phyloP scores from a whole-genome alignment of 2,113 vertebrate genomes.

The Coryphaenoides rupestris region DNA sequence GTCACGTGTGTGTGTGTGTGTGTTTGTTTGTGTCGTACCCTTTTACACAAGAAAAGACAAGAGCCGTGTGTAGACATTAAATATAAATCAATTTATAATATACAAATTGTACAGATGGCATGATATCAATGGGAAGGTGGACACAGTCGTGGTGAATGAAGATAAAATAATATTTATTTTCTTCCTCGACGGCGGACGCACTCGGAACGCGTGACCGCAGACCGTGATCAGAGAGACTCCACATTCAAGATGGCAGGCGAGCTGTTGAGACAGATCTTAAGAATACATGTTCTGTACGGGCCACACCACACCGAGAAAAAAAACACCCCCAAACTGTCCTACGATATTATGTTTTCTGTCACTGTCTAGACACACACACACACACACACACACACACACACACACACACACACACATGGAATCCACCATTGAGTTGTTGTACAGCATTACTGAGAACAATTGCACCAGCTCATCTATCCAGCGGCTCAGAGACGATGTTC shows the following conservation, averaged over 20 bases:
- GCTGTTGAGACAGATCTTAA: slow-evolving; percentile 39
- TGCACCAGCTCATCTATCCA: slow-evolving; percentile 49
- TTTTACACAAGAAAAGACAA: slow-evolving; percentile 9
- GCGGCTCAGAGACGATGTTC: slow-evolving; percentile 56
- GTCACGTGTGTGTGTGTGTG: neutral
- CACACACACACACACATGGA: slow-evolving; percentile 64
- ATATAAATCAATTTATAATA: slow-evolving; percentile 82
- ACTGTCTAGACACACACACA: slow-evolving; percentile 43
- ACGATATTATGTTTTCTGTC: slow-evolving; percentile 50
- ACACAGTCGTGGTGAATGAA: slow-evolving; percentile 50
- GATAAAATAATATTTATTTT: slow-evolving; percentile 46
- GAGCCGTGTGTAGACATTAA: slow-evolving; percentile 65
- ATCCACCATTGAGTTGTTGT: slow-evolving; percentile 44
- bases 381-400: too few species aligned
- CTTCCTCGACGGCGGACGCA: slow-evolving; percentile 46
- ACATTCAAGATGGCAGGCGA: slow-evolving; percentile 61
- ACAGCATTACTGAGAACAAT: slow-evolving; percentile 56
- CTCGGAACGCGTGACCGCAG: slow-evolving; percentile 40
- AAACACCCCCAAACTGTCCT: slow-evolving; percentile 36
- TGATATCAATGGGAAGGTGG: slow-evolving; percentile 57
- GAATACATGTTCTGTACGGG: slow-evolving; percentile 49
- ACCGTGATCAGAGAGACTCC: slow-evolving; percentile 59
- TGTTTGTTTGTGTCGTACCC: neutral
- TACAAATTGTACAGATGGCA: slow-evolving; percentile 80
- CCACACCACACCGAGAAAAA: slow-evolving; percentile 54